These are phyloP conservation scores for Anoplius nigerrimus DNA, from an alignment of 2,888 invertebrate genomes.

Conservation along the genomic window DNA sequence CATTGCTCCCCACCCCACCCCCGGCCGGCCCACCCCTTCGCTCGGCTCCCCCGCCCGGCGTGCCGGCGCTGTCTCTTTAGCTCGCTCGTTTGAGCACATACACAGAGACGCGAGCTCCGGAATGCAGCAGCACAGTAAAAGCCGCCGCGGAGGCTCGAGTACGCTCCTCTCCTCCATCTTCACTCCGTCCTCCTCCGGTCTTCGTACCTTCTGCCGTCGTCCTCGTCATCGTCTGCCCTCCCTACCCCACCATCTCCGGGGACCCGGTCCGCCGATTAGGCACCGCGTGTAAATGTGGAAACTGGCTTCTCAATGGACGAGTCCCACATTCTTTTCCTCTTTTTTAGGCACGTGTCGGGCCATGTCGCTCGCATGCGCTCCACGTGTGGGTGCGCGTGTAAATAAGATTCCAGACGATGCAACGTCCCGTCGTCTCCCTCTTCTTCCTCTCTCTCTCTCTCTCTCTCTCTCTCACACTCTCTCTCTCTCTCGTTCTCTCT, in stretches of 20 bases:
- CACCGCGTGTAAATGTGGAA: constrained; percentile 59
- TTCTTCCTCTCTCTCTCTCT: too few relatives aligned
- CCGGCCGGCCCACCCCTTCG: constrained; percentile 8
- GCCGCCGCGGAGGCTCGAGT: too few relatives aligned
- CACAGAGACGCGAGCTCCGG: background rate
- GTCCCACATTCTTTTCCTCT: constrained; percentile 46
- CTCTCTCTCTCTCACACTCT: too few relatives aligned
- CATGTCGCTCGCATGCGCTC: constrained; percentile 18
- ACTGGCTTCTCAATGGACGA: constrained; percentile 57
- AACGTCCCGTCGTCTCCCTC: constrained; percentile 43
- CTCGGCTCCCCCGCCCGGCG: constrained; percentile 2
- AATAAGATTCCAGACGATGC: constrained; percentile 54
- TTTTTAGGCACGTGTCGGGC: constrained; percentile 48
- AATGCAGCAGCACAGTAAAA: background rate
- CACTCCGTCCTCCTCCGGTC: background rate
- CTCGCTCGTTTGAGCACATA: background rate
- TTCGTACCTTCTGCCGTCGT: constrained; percentile 8
- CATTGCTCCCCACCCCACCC: constrained; percentile 2
- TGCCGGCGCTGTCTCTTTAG: background rate
- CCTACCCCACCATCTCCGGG: constrained; percentile 9
- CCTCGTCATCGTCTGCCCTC: constrained; percentile 15
- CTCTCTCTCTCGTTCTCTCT: background rate
- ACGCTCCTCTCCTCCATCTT: constrained; percentile 17
- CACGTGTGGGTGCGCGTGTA: constrained; percentile 35
- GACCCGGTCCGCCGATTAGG: constrained; percentile 49